These are phyloP conservation scores for Lophotriccus pileatus DNA, from an alignment of 2,797 vertebrate genomes.

Conservation along the genomic window DNA sequence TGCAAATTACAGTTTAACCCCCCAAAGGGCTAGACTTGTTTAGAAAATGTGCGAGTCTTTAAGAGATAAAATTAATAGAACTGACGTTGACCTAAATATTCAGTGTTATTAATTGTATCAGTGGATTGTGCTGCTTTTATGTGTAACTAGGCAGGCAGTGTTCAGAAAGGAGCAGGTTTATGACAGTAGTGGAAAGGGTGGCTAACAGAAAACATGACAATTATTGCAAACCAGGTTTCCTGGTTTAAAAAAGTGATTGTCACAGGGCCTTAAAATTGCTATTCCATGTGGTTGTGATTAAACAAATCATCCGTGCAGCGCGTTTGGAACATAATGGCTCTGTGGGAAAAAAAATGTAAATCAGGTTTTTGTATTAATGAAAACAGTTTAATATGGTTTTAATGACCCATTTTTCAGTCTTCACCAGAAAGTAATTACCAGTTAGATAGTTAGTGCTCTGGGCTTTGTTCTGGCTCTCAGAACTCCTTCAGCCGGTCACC, in stretches of 20 bases:
- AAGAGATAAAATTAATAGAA: constrained; percentile 70
- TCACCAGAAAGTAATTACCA: constrained; percentile 74
- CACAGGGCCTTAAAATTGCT: constrained; percentile 56
- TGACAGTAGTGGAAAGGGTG: constrained; percentile 20
- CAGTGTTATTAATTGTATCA: constrained; percentile 54
- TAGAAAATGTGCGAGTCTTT: constrained; percentile 60
- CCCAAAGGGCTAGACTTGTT: constrained; percentile 67
- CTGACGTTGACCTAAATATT: constrained; percentile 62
- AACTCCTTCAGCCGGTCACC: constrained; percentile 10
- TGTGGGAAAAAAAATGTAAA: constrained; percentile 72
- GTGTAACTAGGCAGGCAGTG: constrained; percentile 15
- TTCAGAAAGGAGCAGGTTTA: constrained; percentile 2
- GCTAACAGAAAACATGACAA: constrained; percentile 42
- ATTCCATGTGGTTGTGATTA: constrained; percentile 67
- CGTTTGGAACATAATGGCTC: constrained; percentile 60
- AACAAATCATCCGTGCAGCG: constrained; percentile 55
- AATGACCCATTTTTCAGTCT: constrained; percentile 73
- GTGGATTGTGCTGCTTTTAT: constrained; percentile 44
- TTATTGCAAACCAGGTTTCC: constrained; percentile 52
- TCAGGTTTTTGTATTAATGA: constrained; percentile 71
- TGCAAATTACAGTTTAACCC: constrained; percentile 69
- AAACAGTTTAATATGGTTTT: constrained; percentile 71
- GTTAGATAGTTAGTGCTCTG: constrained; percentile 70
- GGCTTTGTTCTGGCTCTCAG: constrained; percentile 59
- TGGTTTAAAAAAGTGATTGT: constrained; percentile 59